Conservation (phyloP, 2,888 invertebrate genomes). For the Andrena hattorfiana region DNA sequence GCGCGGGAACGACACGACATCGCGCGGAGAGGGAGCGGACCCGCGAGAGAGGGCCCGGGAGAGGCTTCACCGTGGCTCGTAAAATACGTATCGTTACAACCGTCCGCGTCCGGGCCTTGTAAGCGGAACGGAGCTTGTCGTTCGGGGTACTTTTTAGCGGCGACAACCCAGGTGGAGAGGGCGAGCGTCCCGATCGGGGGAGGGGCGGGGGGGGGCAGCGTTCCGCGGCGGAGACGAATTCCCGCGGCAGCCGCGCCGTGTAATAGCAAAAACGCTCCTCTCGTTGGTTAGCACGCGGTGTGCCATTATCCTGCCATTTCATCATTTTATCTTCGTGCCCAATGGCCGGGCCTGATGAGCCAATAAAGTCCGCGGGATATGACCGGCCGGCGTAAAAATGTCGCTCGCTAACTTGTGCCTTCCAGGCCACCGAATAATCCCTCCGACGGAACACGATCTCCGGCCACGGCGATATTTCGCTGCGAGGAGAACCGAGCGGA, state of each 20-base stretch:
- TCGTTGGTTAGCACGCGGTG: conserved; percentile 58
- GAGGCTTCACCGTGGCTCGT: conserved; percentile 51
- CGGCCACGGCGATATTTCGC: conserved; percentile 34
- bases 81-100: conserved; percentile 68
- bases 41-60: conserved; percentile 30
- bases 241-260: conserved; percentile 32
- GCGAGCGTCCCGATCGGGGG: background rate
- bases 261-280: conserved; percentile 60
- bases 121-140: conserved; percentile 57
- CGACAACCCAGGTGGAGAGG: conserved; percentile 32
- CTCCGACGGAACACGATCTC: conserved; percentile 10
- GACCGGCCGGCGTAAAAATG: conserved; percentile 60
- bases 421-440: conserved; percentile 62
- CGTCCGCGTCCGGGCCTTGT: conserved; percentile 58
- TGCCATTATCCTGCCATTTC: conserved; percentile 73
- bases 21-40: background rate
- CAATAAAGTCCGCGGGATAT: conserved; percentile 64
- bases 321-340: conserved; percentile 65
- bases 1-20: conserved; percentile 20
- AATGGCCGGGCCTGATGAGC: conserved; percentile 63
- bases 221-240: conserved; percentile 53
- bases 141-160: conserved; percentile 45
- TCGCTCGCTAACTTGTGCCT: conserved; percentile 60
- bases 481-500: conserved; percentile 36
- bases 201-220: too few species aligned